These are phyloP conservation scores for Sceliomorpha sp. DNA, from an alignment of 2,888 invertebrate genomes.

Conservation along the genomic window DNA sequence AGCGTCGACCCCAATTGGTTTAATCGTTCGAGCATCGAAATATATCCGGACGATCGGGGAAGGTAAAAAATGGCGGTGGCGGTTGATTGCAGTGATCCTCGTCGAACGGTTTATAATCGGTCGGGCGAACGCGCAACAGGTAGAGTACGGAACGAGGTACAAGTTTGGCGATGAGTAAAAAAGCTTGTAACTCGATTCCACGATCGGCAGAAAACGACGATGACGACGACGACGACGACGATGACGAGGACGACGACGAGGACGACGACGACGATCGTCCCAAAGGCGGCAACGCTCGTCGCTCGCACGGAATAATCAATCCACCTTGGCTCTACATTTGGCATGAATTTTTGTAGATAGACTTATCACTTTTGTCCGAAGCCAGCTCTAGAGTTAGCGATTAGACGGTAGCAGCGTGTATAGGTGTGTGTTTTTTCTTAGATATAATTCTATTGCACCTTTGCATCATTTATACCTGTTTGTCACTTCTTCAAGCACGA, in stretches of 20 bases:
- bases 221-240: conserved; percentile 25
- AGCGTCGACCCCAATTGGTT: too few species aligned
- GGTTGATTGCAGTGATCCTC: conserved; percentile 42
- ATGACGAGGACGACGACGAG: conserved; percentile 19
- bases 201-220: conserved; percentile 30
- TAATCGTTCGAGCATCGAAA: too few species aligned
- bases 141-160: conserved; percentile 43
- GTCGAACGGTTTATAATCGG: conserved; percentile 45
- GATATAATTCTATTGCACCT: conserved; percentile 75
- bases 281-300: conserved; percentile 43
- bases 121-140: conserved; percentile 49
- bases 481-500: conserved; percentile 62
- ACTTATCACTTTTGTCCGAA: conserved; percentile 60
- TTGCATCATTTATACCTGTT: conserved; percentile 63
- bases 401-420: conserved; percentile 70
- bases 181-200: conserved; percentile 50
- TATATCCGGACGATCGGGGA: too few species aligned
- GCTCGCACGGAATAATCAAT: conserved; percentile 47
- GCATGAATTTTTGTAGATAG: conserved; percentile 70
- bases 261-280: conserved; percentile 26
- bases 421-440: conserved; percentile 76
- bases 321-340: conserved; percentile 57
- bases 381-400: conserved; percentile 66
- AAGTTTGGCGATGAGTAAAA: conserved; percentile 33
- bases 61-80: too few species aligned